A percentile compares a stretch with the other conserved stretches of the same genome.
Conservation (phyloP, 23 tunicate species). For the Oikopleura dioica region DNA sequence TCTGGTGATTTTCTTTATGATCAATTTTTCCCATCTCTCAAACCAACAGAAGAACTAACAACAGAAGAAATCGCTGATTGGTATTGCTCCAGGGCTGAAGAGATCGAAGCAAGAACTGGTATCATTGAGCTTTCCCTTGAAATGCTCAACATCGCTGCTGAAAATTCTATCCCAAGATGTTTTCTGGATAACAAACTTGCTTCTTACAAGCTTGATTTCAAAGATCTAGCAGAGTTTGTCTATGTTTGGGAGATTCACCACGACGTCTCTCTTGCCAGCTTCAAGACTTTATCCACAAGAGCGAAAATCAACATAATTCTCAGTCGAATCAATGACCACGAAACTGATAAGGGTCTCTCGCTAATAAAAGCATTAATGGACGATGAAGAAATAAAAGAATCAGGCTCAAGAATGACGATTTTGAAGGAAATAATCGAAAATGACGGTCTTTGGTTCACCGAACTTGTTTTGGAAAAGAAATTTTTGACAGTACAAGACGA, state of each 20-base stretch:
- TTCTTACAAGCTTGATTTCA: neutral
- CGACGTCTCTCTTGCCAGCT: neutral
- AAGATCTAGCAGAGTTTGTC: neutral
- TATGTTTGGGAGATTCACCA: neutral
- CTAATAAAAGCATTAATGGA: neutral
- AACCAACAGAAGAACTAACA: neutral
- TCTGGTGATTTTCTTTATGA: neutral
- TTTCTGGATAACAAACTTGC: neutral
- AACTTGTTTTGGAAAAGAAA: neutral
- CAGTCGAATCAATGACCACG: too few species aligned
- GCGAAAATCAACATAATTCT: neutral
- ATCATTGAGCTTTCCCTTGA: neutral
- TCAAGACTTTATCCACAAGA: neutral
- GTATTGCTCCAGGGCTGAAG: neutral
- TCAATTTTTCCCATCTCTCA: neutral
- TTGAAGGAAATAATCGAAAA: neutral
- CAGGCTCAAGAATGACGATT: neutral
- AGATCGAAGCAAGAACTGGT: neutral
- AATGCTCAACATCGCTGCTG: neutral
- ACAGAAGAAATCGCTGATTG: neutral
- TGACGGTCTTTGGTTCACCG: neutral
- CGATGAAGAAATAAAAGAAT: neutral
- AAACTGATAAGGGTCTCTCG: too few species aligned
- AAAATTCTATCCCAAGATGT: neutral
- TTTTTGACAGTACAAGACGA: neutral